Evolutionary conservation across 2,888 invertebrate genomes (phyloP).

Genomic region (Eupelmus urozonus): DNA sequence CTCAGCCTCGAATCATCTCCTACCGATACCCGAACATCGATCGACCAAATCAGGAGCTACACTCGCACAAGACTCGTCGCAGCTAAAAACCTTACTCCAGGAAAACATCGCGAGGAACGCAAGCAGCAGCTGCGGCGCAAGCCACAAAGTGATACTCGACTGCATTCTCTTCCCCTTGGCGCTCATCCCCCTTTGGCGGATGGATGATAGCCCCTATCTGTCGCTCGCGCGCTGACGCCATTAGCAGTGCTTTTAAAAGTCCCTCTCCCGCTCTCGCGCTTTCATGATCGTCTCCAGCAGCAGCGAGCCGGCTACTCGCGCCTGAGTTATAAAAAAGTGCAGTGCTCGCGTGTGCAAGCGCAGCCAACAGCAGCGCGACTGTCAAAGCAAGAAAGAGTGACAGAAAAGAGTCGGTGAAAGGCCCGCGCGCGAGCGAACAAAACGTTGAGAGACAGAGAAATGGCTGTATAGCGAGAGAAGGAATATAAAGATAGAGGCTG

Average conservation of each 20-base stretch:
- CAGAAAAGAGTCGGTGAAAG: background rate
- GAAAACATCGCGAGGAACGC: background rate
- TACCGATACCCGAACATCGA: too few relatives aligned
- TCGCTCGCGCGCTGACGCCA: slow-evolving; percentile 69
- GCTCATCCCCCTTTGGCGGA: background rate
- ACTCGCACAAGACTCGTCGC: too few relatives aligned
- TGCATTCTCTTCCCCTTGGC: slow-evolving; percentile 11
- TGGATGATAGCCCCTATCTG: slow-evolving; percentile 57
- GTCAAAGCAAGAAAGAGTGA: slow-evolving; percentile 25
- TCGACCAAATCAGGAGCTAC: too few relatives aligned
- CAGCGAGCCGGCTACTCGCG: slow-evolving; percentile 9
- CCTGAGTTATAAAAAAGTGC: slow-evolving; percentile 23
- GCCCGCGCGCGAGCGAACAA: background rate
- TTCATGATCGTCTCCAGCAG: slow-evolving; percentile 12
- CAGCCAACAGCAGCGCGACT: too few relatives aligned
- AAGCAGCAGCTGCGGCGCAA: background rate
- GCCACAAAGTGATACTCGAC: slow-evolving; percentile 30
- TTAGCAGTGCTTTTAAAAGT: slow-evolving; percentile 68
- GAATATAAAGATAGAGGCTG: slow-evolving; percentile 25
- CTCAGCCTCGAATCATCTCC: too few relatives aligned
- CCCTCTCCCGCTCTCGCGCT: slow-evolving; percentile 34
- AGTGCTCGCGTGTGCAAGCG: slow-evolving; percentile 1
- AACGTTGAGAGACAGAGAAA: slow-evolving; percentile 6
- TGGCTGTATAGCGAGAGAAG: background rate
- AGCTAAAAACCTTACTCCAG: too few relatives aligned